Conservation (phyloP, 2,797 vertebrate genomes). For the Triplophysa yarkandensis region DNA sequence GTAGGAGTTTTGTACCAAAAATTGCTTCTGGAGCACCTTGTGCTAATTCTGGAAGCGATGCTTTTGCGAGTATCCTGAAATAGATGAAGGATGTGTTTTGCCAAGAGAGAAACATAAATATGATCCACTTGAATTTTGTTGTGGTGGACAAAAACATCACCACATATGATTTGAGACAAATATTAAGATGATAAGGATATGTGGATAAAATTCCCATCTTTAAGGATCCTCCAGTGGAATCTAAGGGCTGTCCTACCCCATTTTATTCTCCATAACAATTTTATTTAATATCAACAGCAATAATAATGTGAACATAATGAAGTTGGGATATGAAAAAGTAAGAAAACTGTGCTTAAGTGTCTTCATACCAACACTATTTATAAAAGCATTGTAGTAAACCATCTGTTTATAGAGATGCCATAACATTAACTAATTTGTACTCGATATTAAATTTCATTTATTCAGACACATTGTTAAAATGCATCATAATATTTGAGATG, state of each 20-base stretch:
- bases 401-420: not conserved
- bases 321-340: no score
- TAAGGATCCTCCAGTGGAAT: no score
- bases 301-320: no score
- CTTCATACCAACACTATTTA: no score
- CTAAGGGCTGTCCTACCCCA: not conserved
- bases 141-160: no score
- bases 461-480: not conserved
- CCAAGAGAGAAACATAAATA: not conserved
- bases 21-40: constrained; percentile 7
- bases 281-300: not conserved
- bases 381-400: no score
- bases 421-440: not conserved
- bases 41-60: constrained; percentile 29
- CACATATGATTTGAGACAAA: no score
- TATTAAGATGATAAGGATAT: no score
- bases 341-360: no score
- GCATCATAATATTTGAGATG: not conserved
- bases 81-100: not conserved
- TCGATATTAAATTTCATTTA: not conserved
- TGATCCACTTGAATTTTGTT: not conserved
- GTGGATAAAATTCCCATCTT: no score
- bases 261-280: not conserved
- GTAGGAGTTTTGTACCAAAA: constrained; percentile 36
- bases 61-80: not conserved